Evolutionary conservation across 2,888 invertebrate genomes (phyloP), one percentile per base, ranked within the genome.

Genomic region (Synanthedon andrenaeformis): DNA sequence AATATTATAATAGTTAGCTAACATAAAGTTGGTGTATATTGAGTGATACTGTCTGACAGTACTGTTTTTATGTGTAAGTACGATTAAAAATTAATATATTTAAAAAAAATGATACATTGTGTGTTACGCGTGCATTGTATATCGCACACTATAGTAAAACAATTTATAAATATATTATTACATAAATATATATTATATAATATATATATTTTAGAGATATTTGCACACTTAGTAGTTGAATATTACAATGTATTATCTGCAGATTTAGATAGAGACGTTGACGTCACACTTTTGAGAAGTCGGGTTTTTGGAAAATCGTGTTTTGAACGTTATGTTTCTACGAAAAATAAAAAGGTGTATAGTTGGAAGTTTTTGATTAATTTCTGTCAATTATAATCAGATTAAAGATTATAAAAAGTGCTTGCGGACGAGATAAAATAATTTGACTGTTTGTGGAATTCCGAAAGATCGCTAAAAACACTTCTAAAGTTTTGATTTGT

Each of bases 141-240:
- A 82, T 76, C 75, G 82, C 85, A 85, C 86, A 80, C 68, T 70
- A 79, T 84, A 82, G 79, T 70, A 65, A 76, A 74, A 80, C 71
- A 66, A 74, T 82, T 82, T 79, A 82, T 82, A 82, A 82, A 78
- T 79, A 82, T 78, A 74, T 72, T 69, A 72, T 69, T 45, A 14
- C 23, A n/a, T 52, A 52, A 41, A 42, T 48, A 17, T 51, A 54
- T 49, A 28, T 42, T 52, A 50, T 53, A 52, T 45, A 51, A 67
- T 74, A 80, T 81, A 80, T 81, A 82, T 87, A 86, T 87, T 87
- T 87, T 85, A 86, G 86, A 83, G 76, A 80, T 87, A 87, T 87
- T 86, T 87, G 86, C 86, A 87, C 86, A 82, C 76, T 81, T 79
- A 76, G 86, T 85, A 86, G 85, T 80, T 79, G 70, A 80, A 78